Base-by-base conservation (phyloP, 2,797 vertebrate genomes). In the Gymnoscopelus microlampas region DNA sequence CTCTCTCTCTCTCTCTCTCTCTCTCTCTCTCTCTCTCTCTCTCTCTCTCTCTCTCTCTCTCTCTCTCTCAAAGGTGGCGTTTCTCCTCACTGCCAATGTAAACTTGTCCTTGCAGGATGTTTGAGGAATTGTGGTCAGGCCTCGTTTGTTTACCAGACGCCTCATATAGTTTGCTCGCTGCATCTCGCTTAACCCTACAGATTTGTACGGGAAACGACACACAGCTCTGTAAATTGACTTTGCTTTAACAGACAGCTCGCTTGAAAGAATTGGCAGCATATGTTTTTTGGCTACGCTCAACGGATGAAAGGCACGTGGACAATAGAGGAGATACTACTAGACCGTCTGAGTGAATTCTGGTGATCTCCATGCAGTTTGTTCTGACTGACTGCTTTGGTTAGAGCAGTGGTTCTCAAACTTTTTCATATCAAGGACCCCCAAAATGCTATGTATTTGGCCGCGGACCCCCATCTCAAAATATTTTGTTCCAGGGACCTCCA, bases 211-310 rank as follows among this genome's bases (percentile, higher is more conserved):
- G 19, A 19, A 19, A 19, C 19, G 19, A 19, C 19, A 19, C 19
- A 19, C 26, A 29, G 26, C 26, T 29, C 3, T 3, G 26, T 29
- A 29, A 29, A 29, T 29, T 3, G 26, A 47, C 63, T 11, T 39
- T 0, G 12, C 23, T 70, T 77, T 81, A 74, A 88, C 58, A 11
- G 85, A 80, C 78, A 66, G 76, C 12, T 8, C 0, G n/a, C 58
- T 74, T 80, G 70, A 19, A 70, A 62, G 56, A n/a, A 29, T 73
- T 78, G 79, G 80, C 87, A 76, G 47, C 69, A 66, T 57, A 53
- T 80, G 65, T 82, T 85, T 80, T 47, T 80, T 47, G 39, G 49
- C 77, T 29, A 4, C 35, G 19, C 55, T 83, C 69, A 59, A 68
- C 19, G 19, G 19, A 19, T 19, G 19, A 19, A 19, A 19, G 19